These are phyloP conservation scores for Erpobdella octoculata DNA, from an alignment of 2,888 invertebrate genomes.

Conservation along the genomic window DNA sequence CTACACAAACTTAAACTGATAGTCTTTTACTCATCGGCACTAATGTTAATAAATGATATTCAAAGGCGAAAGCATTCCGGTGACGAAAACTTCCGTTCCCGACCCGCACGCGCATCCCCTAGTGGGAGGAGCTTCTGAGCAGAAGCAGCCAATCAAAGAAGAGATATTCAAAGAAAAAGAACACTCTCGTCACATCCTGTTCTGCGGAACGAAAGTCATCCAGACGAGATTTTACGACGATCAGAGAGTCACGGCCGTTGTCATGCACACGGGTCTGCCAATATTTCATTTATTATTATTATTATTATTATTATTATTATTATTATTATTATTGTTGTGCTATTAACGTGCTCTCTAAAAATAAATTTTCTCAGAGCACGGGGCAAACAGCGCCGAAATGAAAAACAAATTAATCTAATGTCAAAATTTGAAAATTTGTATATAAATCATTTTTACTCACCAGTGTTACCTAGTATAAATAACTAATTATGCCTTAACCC, in stretches of 20 bases:
- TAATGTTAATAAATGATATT: neutral
- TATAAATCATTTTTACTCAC: too few relatives aligned
- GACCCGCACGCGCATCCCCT: conserved; percentile 36
- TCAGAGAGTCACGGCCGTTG: conserved; percentile 8
- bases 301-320: too few relatives aligned
- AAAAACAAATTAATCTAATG: too few relatives aligned
- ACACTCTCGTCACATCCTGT: conserved; percentile 77
- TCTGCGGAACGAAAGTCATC: conserved; percentile 81
- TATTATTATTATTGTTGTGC: too few relatives aligned
- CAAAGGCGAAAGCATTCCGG: conserved; percentile 85
- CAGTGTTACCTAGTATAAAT: too few relatives aligned
- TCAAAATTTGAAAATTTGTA: too few relatives aligned
- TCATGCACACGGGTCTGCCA: conserved; percentile 10
- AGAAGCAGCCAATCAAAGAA: neutral
- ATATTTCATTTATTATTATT: too few relatives aligned
- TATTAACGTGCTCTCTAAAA: too few relatives aligned
- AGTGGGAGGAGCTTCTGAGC: neutral
- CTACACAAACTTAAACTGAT: too few relatives aligned
- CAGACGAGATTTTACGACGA: conserved; percentile 65
- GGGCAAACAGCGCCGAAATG: too few relatives aligned
- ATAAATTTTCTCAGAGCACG: too few relatives aligned
- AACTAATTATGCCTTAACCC: too few relatives aligned
- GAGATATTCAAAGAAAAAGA: conserved; percentile 69
- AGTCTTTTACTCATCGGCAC: neutral
- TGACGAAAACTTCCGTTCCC: conserved; percentile 83